phyloP scores from a whole-genome alignment of 2,888 invertebrate genomes.

The Ormyrus thymus region DNA sequence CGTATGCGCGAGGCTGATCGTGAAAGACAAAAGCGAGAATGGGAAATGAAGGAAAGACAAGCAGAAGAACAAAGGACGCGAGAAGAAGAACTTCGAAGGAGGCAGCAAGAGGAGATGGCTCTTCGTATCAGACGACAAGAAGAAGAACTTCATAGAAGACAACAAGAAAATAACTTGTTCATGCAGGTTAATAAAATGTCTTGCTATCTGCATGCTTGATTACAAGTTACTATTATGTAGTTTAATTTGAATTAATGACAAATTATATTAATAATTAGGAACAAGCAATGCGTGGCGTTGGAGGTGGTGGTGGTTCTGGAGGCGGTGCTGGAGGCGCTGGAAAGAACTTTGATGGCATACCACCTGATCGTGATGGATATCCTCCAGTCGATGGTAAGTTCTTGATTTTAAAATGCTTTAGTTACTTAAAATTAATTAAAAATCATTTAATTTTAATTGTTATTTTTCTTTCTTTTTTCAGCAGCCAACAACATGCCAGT shows the following conservation, averaged over 20 bases:
- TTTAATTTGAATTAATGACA: background rate
- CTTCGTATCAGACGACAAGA: conserved; percentile 87
- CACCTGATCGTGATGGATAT: conserved; percentile 71
- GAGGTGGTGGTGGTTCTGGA: conserved; percentile 66
- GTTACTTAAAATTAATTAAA: conserved; percentile 2
- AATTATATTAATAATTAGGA: conserved; percentile 63
- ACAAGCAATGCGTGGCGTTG: conserved; percentile 70
- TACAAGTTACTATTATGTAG: background rate
- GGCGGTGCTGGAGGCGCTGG: conserved; percentile 60
- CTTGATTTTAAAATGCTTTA: conserved; percentile 5
- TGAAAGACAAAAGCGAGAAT: conserved; percentile 89
- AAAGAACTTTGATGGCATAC: conserved; percentile 71
- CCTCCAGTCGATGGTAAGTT: conserved; percentile 61
- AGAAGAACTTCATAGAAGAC: conserved; percentile 89
- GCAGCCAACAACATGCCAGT: conserved; percentile 73
- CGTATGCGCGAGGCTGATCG: conserved; percentile 90
- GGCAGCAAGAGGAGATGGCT: conserved; percentile 87
- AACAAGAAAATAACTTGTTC: conserved; percentile 91
- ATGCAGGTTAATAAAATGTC: conserved; percentile 81
- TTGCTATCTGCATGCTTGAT: background rate
- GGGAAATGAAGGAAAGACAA: conserved; percentile 88
- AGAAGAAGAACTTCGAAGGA: conserved; percentile 81
- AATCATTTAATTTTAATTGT: conserved; percentile 25
- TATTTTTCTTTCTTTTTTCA: conserved; percentile 60
- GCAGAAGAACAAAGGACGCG: conserved; percentile 86